Percentiles rank a stretch among this genome's conserved stretches.
phyloP scores from a whole-genome alignment of 2,888 invertebrate genomes.

The Spialia ferax region DNA sequence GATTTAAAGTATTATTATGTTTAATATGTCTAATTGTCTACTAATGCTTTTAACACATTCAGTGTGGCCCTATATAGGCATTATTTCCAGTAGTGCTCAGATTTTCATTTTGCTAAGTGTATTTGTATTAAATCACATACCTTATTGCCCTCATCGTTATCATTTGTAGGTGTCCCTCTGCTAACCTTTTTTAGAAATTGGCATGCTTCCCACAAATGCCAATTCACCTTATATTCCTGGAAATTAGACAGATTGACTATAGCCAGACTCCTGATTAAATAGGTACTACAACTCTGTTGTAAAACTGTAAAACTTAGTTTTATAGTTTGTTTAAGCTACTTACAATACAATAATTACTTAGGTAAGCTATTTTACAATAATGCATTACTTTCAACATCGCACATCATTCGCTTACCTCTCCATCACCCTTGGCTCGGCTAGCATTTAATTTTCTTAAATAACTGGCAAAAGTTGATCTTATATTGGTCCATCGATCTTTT shows the following conservation, averaged over 20 bases:
- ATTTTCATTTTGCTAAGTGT: neutral
- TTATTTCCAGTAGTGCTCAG: too few species aligned
- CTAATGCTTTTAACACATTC: too few species aligned
- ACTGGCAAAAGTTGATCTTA: slow-evolving; percentile 76
- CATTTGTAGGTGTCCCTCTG: slow-evolving; percentile 50
- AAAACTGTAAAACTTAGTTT: too few species aligned
- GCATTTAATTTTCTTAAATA: slow-evolving; percentile 73
- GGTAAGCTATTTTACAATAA: neutral
- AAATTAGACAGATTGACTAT: slow-evolving; percentile 41
- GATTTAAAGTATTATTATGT: too few species aligned
- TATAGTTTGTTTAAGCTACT: too few species aligned
- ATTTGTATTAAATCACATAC: neutral
- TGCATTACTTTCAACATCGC: neutral
- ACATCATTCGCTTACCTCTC: slow-evolving; percentile 56
- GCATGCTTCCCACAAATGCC: slow-evolving; percentile 79
- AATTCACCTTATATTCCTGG: slow-evolving; percentile 74
- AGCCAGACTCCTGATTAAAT: too few species aligned
- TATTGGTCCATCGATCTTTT: slow-evolving; percentile 81
- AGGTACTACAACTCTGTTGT: too few species aligned
- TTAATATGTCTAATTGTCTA: too few species aligned
- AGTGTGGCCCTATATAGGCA: too few species aligned
- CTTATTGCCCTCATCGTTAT: slow-evolving; percentile 12
- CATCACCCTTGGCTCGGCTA: slow-evolving; percentile 54
- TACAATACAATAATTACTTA: neutral
- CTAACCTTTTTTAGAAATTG: slow-evolving; percentile 71